Conservation (phyloP, 1,140 invertebrate genomes). For the Hylaeus volcanicus region DNA sequence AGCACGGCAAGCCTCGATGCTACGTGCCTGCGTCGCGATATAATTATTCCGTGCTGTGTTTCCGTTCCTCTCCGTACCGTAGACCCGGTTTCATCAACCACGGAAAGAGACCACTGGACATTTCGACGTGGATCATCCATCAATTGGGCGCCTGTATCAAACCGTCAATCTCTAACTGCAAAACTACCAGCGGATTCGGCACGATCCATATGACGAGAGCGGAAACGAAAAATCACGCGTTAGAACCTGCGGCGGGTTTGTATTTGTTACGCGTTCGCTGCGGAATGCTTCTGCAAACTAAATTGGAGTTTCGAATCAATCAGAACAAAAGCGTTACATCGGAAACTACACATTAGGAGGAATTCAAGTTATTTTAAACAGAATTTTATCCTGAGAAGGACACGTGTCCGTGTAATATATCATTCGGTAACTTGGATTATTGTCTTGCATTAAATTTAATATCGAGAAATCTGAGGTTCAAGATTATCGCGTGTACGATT, state of each 20-base stretch:
- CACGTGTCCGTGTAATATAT: no score
- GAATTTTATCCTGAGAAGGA: no score
- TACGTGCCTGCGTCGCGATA: slow-evolving; percentile 49
- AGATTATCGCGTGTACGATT: no score
- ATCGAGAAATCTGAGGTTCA: no score
- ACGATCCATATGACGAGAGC: background rate
- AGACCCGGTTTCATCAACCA: slow-evolving; percentile 43
- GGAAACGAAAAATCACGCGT: no score
- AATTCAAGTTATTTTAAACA: no score
- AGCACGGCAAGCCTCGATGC: slow-evolving; percentile 40
- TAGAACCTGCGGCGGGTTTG: background rate
- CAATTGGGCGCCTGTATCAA: slow-evolving; percentile 50
- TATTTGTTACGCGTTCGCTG: background rate
- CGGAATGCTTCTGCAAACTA: no score
- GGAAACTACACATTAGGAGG: no score
- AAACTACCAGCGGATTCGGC: background rate
- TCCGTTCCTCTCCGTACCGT: slow-evolving; percentile 1
- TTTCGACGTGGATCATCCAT: slow-evolving; percentile 42
- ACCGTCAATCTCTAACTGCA: slow-evolving; percentile 10
- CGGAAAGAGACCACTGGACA: slow-evolving; percentile 33
- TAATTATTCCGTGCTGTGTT: slow-evolving; percentile 47
- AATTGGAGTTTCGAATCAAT: no score
- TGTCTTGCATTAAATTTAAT: no score
- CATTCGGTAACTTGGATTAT: no score
- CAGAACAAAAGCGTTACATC: no score